Percentiles rank a stretch among this genome's conserved stretches.
Conservation (phyloP, 2,797 vertebrate species). For the Alca torda region DNA sequence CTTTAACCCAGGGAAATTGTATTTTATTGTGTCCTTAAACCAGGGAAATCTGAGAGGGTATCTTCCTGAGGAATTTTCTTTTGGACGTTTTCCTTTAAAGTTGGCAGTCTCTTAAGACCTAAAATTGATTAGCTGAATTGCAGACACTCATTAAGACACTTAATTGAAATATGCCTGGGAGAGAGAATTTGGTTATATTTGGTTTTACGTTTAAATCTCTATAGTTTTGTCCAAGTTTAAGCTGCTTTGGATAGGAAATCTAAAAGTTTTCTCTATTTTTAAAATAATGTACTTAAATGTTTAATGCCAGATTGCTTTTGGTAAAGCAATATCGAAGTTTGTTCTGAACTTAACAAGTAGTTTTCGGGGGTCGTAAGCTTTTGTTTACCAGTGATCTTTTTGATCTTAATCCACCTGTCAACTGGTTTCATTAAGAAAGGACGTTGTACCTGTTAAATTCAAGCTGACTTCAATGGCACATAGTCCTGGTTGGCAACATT, state of each 20-base stretch:
- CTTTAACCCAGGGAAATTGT: not conserved
- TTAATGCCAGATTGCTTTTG: not conserved
- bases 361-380: not conserved
- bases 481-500: not conserved
- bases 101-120: not conserved
- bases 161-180: conserved; percentile 37
- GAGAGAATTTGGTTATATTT: conserved; percentile 16
- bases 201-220: conserved; percentile 7
- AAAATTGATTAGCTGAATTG: conserved; percentile 20
- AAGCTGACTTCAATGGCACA: not conserved
- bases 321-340: not conserved
- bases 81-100: not conserved
- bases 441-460: not conserved
- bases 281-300: not conserved
- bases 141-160: conserved; percentile 6
- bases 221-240: conserved; percentile 18
- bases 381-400: not conserved
- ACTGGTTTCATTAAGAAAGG: not conserved
- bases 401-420: not conserved
- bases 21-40: not conserved
- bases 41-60: not conserved
- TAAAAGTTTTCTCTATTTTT: not conserved
- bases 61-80: not conserved
- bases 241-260: not conserved
- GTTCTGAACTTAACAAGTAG: not conserved